Evolutionary conservation across 2,888 invertebrate genomes (phyloP).

Genomic region (Lutraria lutraria): DNA sequence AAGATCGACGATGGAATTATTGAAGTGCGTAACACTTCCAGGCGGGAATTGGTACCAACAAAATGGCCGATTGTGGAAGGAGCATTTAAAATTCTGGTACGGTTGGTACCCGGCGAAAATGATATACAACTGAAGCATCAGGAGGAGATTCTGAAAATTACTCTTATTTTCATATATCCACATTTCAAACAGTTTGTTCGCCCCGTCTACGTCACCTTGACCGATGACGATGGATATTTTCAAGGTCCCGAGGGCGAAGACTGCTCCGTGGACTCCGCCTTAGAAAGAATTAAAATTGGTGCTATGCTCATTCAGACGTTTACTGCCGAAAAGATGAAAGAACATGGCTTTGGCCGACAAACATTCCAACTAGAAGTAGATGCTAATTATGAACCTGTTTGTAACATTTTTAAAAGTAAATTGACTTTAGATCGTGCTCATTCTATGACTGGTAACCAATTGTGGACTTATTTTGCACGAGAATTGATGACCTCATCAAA

Average conservation of each 20-base stretch:
- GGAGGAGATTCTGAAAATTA: slow-evolving; percentile 77
- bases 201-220: slow-evolving; percentile 94
- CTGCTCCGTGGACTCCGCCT: slow-evolving; percentile 91
- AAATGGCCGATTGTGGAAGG: slow-evolving; percentile 90
- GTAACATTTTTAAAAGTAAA: slow-evolving; percentile 92
- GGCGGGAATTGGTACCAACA: slow-evolving; percentile 58
- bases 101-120: slow-evolving; percentile 90
- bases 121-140: slow-evolving; percentile 89
- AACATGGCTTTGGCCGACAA: slow-evolving; percentile 92
- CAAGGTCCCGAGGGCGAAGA: slow-evolving; percentile 90
- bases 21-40: slow-evolving; percentile 76
- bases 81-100: slow-evolving; percentile 91
- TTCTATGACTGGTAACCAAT: slow-evolving; percentile 90
- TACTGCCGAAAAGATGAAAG: slow-evolving; percentile 94
- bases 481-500: slow-evolving; percentile 92
- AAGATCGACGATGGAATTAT: slow-evolving; percentile 78
- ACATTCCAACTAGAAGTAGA: slow-evolving; percentile 93
- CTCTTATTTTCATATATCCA: slow-evolving; percentile 76
- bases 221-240: slow-evolving; percentile 93
- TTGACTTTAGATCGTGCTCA: slow-evolving; percentile 91
- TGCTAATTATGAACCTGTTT: slow-evolving; percentile 89
- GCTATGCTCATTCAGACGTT: slow-evolving; percentile 94
- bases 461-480: slow-evolving; percentile 95
- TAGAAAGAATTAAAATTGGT: slow-evolving; percentile 91
- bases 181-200: slow-evolving; percentile 88